Evolutionary conservation across 2,888 invertebrate genomes (phyloP).

Genomic region (Drosophila kanekoi): DNA sequence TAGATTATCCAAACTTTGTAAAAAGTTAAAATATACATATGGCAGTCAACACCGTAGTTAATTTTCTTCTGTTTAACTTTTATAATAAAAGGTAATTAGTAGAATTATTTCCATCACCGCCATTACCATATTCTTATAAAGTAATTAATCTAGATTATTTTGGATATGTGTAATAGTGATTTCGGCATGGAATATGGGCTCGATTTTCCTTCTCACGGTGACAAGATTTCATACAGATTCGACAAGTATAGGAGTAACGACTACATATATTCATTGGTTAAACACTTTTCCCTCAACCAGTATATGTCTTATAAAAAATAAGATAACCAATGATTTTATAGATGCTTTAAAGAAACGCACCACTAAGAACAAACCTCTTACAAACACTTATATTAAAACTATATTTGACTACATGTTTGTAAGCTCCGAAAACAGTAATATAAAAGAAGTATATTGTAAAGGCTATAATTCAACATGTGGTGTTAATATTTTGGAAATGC

Average conservation of each 20-base stretch:
- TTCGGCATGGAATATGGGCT: conserved; percentile 64
- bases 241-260: conserved; percentile 75
- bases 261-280: conserved; percentile 71
- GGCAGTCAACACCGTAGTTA: too few relatives aligned
- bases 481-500: conserved; percentile 31
- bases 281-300: conserved; percentile 78
- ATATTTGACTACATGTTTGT: conserved; percentile 42
- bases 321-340: conserved; percentile 50
- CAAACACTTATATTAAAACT: conserved; percentile 27
- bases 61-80: too few relatives aligned
- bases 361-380: background rate
- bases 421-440: conserved; percentile 30
- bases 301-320: conserved; percentile 61
- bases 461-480: conserved; percentile 40
- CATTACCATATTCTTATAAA: too few relatives aligned
- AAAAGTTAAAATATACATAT: too few relatives aligned
- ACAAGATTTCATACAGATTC: conserved; percentile 36
- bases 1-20: too few relatives aligned
- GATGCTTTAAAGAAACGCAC: conserved; percentile 40
- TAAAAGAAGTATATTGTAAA: conserved; percentile 34
- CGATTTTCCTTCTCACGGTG: conserved; percentile 58
- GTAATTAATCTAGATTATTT: too few relatives aligned
- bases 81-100: too few relatives aligned
- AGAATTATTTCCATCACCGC: too few relatives aligned
- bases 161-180: conserved; percentile 10